Base-by-base conservation (phyloP, 2,797 vertebrate genomes). In the Lophotriccus pileatus region DNA sequence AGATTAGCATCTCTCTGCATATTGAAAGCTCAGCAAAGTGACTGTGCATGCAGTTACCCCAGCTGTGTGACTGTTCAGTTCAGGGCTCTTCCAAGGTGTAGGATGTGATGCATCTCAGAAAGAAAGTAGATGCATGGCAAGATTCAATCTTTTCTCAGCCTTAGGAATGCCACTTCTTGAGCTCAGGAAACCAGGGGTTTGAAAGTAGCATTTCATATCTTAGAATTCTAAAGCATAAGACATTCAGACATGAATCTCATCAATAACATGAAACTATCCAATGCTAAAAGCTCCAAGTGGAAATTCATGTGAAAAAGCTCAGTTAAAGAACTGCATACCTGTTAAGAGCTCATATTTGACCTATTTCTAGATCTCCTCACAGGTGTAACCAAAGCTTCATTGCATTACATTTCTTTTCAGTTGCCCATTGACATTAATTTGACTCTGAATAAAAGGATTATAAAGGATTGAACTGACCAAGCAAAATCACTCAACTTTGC, bases 21-120 rank as follows among this genome's bases (percentile, higher is more conserved):
- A 5, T 17, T 59, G 37, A 30, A 58, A 69, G 6, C 50, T 46
- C 64, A 83, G 10, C 39, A 53, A 27, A 28, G 24, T 41, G 24
- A 5, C 6, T 69, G 10, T 11, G 22, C 9, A 10, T 39, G 27
- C 55, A 73, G 27, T 15, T 58, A n/a, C 10, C 14, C 10, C 52
- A 46, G 9, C 47, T 43, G 6, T 47, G 20, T 27, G 69, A 62
- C 37, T 74, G 44, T 25, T 74, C 0, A 0, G 39, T 58, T 62
- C 36, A 43, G n/a, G 56, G 27, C 6, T 2, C 1, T 47, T 85
- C 14, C 10, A 14, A 53, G 36, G 23, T 24, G 20, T 22, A 63
- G 41, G 21, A 20, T 21, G 14, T 22, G 22, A 63, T 63, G 21
- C 16, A 49, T 49, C 30, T 74, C 60, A n/a, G 44, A 59, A 59